These are phyloP conservation scores for Lasioglossum calceatum DNA, from an alignment of 2,888 invertebrate genomes.

Conservation along the genomic window DNA sequence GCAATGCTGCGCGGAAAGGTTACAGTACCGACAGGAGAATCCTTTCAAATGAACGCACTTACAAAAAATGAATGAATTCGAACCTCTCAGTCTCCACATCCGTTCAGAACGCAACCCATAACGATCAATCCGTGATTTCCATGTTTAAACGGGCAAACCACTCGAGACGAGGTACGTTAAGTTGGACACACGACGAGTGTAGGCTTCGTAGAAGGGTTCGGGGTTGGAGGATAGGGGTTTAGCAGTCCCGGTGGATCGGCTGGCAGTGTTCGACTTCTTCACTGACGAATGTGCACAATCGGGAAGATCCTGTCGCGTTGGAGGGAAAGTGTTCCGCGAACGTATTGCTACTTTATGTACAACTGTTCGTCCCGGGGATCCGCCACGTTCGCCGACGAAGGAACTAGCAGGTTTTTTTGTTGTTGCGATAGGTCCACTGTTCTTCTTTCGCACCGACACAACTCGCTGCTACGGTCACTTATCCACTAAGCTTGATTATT, in stretches of 20 bases:
- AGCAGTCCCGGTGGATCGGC: not conserved
- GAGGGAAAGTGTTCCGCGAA: conserved; percentile 33
- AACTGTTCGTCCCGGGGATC: conserved; percentile 50
- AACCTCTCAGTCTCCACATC: not conserved
- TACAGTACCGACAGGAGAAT: not conserved
- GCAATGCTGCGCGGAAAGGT: not conserved
- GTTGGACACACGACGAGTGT: not conserved
- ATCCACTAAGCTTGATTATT: conserved; percentile 66
- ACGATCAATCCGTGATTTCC: not conserved
- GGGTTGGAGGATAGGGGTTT: not conserved
- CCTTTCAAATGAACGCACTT: not conserved
- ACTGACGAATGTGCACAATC: not conserved
- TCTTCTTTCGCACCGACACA: conserved; percentile 38
- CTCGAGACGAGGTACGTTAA: not conserved
- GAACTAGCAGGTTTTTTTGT: not conserved
- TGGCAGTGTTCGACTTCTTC: not conserved
- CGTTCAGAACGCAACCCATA: too few relatives aligned
- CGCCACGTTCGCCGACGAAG: conserved; percentile 69
- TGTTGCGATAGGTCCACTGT: not conserved
- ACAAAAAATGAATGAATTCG: not conserved
- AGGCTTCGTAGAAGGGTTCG: not conserved
- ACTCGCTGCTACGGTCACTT: conserved; percentile 45
- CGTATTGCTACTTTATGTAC: conserved; percentile 59
- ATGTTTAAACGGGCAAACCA: not conserved
- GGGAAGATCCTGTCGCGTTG: conserved; percentile 29